Percentiles rank a stretch among this genome's conserved stretches.
These are phyloP conservation scores for Danio jaintianensis DNA, from an alignment of 2,797 vertebrate species.

Conservation along the genomic window DNA sequence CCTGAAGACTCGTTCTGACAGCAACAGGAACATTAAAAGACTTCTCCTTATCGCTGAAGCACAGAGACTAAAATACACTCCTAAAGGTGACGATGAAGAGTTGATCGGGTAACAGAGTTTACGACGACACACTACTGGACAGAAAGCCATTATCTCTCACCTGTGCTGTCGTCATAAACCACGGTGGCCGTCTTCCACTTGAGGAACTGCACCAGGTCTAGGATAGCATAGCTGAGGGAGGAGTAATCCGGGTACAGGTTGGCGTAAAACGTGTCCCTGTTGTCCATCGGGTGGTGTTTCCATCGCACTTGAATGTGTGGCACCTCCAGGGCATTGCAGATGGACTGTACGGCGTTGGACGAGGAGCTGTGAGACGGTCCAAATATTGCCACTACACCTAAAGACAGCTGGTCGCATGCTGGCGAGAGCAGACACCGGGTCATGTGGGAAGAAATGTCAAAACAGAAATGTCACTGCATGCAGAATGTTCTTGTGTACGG, in stretches of 20 bases:
- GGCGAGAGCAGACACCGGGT: constrained; percentile 52
- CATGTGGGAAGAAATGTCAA: constrained; percentile 21
- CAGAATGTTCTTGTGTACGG: neutral
- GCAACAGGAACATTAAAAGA: constrained; percentile 15
- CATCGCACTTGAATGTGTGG: constrained; percentile 98
- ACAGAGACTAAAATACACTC: constrained; percentile 20
- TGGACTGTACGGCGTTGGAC: constrained; percentile 96
- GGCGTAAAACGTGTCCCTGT: constrained; percentile 97
- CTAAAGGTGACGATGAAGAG: constrained; percentile 13
- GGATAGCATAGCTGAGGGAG: constrained; percentile 95
- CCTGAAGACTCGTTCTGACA: constrained; percentile 22
- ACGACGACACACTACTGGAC: constrained; percentile 13
- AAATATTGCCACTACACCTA: constrained; percentile 98
- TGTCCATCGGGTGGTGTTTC: constrained; percentile 98
- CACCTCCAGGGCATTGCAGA: constrained; percentile 97
- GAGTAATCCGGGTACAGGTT: constrained; percentile 98
- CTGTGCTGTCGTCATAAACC: constrained; percentile 98
- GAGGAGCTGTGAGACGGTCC: constrained; percentile 97
- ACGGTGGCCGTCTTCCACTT: constrained; percentile 98
- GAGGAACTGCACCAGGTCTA: constrained; percentile 95
- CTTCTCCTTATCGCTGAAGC: constrained; percentile 10
- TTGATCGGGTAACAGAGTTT: neutral
- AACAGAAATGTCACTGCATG: constrained; percentile 25
- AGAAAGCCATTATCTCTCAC: constrained; percentile 71
- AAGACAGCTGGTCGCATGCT: constrained; percentile 98